These are phyloP conservation scores for Gasterosteus nipponicus DNA, from an alignment of 2,113 vertebrate species.

Conservation along the genomic window DNA sequence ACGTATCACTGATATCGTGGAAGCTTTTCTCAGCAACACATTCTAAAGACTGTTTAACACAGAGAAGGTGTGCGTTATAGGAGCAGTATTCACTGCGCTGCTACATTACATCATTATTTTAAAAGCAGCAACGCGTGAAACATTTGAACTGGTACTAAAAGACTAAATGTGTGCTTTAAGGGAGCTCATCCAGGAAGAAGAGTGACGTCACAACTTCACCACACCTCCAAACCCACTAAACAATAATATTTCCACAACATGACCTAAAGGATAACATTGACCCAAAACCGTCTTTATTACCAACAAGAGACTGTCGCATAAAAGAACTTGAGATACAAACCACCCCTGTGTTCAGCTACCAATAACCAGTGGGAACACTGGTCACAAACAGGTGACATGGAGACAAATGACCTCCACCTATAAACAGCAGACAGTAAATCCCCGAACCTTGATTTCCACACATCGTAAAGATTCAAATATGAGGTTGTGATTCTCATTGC, in stretches of 20 bases:
- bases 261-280: conserved; percentile 27
- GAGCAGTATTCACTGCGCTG: not conserved
- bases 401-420: not conserved
- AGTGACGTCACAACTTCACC: conserved; percentile 20
- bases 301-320: conserved; percentile 12
- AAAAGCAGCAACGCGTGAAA: not conserved
- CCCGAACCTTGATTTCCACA: conserved; percentile 10
- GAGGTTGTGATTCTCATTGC: too few species aligned
- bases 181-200: conserved; percentile 3
- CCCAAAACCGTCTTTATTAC: conserved; percentile 17
- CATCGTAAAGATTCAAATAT: not conserved
- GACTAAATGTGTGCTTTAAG: not conserved
- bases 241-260: not conserved
- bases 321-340: conserved; percentile 4
- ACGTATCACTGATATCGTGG: not conserved
- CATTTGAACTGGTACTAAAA: not conserved
- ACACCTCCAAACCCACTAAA: too few species aligned
- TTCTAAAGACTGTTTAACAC: not conserved
- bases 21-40: not conserved
- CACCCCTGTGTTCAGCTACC: not conserved
- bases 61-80: not conserved
- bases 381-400: not conserved
- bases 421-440: conserved; percentile 20
- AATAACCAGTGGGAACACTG: conserved; percentile 1
- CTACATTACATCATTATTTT: not conserved